phyloP scores from a whole-genome alignment of 2,797 vertebrate genomes.

The Falco columbarius region DNA sequence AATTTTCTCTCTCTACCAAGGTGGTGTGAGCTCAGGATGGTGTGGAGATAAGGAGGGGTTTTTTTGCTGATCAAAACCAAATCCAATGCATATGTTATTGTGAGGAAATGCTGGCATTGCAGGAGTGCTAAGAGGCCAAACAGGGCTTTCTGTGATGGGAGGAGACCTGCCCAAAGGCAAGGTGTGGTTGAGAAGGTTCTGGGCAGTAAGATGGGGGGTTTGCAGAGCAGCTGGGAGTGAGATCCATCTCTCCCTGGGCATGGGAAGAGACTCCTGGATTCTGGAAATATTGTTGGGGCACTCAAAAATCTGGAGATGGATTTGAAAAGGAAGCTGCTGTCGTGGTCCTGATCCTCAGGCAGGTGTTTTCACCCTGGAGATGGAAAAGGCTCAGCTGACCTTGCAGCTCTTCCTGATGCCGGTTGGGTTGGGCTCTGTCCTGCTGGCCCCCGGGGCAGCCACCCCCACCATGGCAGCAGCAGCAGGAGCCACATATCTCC shows the following conservation, averaged over 20 bases:
- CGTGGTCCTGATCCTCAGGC: background rate
- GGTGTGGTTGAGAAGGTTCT: background rate
- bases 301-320: background rate
- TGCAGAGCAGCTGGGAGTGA: background rate
- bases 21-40: background rate
- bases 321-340: background rate
- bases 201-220: background rate
- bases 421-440: background rate
- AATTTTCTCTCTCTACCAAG: background rate
- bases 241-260: background rate
- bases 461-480: background rate
- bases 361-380: conserved; percentile 5
- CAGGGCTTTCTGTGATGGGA: background rate
- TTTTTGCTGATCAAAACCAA: background rate
- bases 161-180: background rate
- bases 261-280: background rate
- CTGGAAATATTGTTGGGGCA: background rate
- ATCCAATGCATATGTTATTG: background rate
- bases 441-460: background rate
- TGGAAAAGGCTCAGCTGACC: background rate
- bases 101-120: background rate
- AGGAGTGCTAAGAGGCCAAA: background rate
- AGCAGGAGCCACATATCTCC: fast-evolving
- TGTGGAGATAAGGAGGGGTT: background rate
- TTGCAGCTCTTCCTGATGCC: background rate